Base-by-base conservation (phyloP, 2,888 invertebrate genomes). In the Tinea semifulvella region DNA sequence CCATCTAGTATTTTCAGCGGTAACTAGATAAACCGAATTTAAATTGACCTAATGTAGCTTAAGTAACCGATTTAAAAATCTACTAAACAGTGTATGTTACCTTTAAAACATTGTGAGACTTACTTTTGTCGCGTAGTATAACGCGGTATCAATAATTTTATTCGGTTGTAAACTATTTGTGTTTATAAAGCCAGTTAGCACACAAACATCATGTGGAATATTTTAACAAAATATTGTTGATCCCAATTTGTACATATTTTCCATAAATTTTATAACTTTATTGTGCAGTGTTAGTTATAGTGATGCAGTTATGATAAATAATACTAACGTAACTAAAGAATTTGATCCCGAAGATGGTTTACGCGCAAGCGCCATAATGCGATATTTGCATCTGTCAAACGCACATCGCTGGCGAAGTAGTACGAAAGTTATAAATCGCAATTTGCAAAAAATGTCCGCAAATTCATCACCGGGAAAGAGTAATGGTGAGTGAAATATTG, bases 391-490 rank as follows among this genome's bases (percentile, higher is more conserved):
- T 22, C 22, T 40, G 40, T 40, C 40, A 40, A 40, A 40, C 8
- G n/a, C 17, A 36, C 18, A 36, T 14, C 40, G 22, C 22, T 40
- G 40, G 40, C 22, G 40, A 20, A 40, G 14, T 31, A 18, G 31
- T 7, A 17, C 17, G 20, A 43, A 18, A 19, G 14, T 14, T 43
- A 14, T 10, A 20, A 22, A 64, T 70, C 74, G 72, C 60, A 76
- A 67, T 73, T 66, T 56, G 55, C 58, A 54, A 52, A 72, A 65
- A 66, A 80, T 80, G 79, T 79, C 79, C 45, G 67, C 68, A 50
- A 76, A 77, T 71, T 69, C 75, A 17, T 74, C 80, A 19, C 76
- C 77, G 13, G 75, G 76, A 47, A 73, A 68, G 44, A 77, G 72
- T 53, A 66, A 72, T 53, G 73, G 79, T 79, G 52, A 62, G 66